Conservation (phyloP, 2,797 vertebrate genomes). For the Scolopax rusticola region DNA sequence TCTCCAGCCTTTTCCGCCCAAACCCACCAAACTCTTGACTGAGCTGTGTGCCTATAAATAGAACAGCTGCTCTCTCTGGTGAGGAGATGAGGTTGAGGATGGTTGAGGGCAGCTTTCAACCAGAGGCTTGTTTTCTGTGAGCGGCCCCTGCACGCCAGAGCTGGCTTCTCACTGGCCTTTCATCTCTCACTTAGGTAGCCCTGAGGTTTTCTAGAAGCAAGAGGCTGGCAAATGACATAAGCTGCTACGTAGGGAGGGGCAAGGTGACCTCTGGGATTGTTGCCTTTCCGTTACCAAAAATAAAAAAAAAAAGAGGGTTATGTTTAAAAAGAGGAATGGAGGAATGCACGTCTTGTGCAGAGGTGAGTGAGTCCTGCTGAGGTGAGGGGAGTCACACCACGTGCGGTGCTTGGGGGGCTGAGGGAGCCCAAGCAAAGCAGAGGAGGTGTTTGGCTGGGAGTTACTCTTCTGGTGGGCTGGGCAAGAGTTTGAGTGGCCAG, state of each 20-base stretch:
- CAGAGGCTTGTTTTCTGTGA: constrained; percentile 57
- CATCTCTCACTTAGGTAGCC: constrained; percentile 8
- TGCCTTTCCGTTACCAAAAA: not conserved
- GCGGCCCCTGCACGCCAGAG: not conserved
- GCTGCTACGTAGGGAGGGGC: not conserved
- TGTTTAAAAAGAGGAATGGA: constrained; percentile 48
- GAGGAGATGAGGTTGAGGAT: constrained; percentile 1
- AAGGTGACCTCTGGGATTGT: constrained; percentile 18
- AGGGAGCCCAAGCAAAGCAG: not conserved
- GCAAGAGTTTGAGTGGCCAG: not conserved
- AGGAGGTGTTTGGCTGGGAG: not conserved
- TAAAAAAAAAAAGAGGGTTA: not conserved
- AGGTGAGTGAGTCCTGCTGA: constrained; percentile 65
- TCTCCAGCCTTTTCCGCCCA: constrained; percentile 75
- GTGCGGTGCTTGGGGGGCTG: not conserved
- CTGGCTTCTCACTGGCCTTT: constrained; percentile 54
- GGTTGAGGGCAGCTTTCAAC: constrained; percentile 52
- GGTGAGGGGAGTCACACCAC: not conserved
- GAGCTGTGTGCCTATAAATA: constrained; percentile 80
- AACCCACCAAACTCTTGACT: constrained; percentile 75
- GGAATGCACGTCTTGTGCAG: not conserved
- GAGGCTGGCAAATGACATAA: constrained; percentile 8
- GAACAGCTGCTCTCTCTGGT: constrained; percentile 58
- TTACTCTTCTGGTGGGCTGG: not conserved
- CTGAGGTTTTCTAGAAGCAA: constrained; percentile 29